These are phyloP conservation scores for Ruditapes philippinarum DNA, from an alignment of 1,140 invertebrate genomes.

Conservation along the genomic window DNA sequence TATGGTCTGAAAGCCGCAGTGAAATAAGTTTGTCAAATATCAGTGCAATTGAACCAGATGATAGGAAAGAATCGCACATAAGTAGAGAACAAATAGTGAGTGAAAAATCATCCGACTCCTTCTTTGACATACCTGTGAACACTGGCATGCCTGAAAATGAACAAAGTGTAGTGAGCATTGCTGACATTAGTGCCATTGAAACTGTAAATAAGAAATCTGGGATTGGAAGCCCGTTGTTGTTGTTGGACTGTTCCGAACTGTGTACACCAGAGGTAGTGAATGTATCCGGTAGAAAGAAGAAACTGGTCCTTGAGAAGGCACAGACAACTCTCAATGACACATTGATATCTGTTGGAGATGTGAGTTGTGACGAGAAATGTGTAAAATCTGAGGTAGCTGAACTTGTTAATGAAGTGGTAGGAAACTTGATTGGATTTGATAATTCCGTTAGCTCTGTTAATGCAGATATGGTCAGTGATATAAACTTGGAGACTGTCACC, in stretches of 20 bases:
- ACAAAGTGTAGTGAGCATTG: neutral
- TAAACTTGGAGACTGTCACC: too few species aligned
- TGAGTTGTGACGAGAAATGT: neutral
- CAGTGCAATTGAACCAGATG: neutral
- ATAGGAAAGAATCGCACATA: too few species aligned
- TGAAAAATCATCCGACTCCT: neutral
- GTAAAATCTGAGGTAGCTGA: neutral
- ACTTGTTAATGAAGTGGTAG: neutral
- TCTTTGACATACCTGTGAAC: neutral
- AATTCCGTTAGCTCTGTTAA: neutral
- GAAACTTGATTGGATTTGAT: neutral
- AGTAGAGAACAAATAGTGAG: neutral
- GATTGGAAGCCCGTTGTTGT: too few species aligned
- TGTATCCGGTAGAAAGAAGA: neutral
- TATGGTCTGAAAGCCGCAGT: neutral
- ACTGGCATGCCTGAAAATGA: neutral
- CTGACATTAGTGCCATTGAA: neutral
- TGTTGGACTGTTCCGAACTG: neutral
- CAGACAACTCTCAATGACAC: constrained; percentile 18
- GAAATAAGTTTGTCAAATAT: neutral
- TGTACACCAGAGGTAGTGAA: constrained; percentile 1
- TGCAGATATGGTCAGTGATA: neutral
- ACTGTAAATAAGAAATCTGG: neutral
- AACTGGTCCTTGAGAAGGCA: neutral
- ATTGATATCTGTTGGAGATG: neutral